Percentiles rank a stretch among this genome's conserved stretches.
phyloP scores from a whole-genome alignment of 2,113 vertebrate genomes.

The Ifrita kowaldi region DNA sequence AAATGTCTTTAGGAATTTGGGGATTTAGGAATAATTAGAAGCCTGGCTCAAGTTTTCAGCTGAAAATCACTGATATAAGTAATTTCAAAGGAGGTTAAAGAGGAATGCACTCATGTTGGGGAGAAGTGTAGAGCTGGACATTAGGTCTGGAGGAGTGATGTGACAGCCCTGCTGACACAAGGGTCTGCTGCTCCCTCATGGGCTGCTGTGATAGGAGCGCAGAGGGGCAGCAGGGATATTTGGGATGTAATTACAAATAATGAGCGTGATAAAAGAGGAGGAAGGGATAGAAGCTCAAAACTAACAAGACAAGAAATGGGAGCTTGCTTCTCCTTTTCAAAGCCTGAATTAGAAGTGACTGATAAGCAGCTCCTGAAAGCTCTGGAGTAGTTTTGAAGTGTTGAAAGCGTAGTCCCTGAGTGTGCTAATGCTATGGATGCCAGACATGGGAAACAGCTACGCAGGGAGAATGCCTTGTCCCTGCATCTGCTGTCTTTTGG shows the following conservation, averaged over 20 bases:
- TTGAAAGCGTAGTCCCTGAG: background rate
- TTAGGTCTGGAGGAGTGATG: background rate
- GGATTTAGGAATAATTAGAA: background rate
- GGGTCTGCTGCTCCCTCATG: background rate
- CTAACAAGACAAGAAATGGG: background rate
- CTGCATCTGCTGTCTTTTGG: background rate
- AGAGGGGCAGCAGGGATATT: background rate
- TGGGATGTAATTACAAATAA: background rate
- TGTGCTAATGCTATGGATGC: background rate
- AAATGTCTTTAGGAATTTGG: background rate
- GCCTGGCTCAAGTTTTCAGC: background rate
- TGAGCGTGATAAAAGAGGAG: background rate
- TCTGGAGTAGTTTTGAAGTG: background rate
- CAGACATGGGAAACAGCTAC: background rate
- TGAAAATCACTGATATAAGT: background rate
- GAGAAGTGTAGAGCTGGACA: background rate
- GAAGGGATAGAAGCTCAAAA: background rate
- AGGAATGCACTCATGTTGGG: background rate
- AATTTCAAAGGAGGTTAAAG: background rate
- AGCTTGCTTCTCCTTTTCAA: background rate
- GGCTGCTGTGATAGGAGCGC: background rate
- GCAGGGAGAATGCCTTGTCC: background rate
- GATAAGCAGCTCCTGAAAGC: background rate
- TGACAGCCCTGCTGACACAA: background rate
- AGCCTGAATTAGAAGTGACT: background rate